phyloP scores from a whole-genome alignment of 2,113 vertebrate species.

The Dissostichus mawsoni region DNA sequence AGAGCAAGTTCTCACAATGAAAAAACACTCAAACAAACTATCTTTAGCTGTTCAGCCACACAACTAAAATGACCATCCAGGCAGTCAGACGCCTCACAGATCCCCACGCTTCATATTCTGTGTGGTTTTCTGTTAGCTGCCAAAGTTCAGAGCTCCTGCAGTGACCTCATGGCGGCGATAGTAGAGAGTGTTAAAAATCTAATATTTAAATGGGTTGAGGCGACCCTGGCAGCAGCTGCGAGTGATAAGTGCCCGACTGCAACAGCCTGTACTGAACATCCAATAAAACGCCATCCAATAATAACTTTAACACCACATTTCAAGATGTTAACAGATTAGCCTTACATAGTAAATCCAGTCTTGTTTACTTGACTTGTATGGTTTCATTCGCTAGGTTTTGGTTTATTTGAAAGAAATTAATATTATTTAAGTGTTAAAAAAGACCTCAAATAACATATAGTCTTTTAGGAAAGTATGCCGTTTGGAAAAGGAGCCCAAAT shows the following conservation, averaged over 20 bases:
- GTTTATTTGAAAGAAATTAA: not conserved
- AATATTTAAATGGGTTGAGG: not conserved
- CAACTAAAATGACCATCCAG: no score
- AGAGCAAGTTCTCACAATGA: no score
- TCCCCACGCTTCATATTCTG: no score
- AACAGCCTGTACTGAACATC: not conserved
- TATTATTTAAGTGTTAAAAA: not conserved
- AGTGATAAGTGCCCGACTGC: not conserved
- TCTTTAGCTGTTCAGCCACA: no score
- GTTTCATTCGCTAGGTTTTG: not conserved
- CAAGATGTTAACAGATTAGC: not conserved
- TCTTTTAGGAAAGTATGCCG: not conserved
- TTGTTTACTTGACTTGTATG: not conserved
- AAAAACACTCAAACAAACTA: no score
- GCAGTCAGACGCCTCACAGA: not conserved
- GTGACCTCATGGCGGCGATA: not conserved
- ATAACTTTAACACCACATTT: not conserved
- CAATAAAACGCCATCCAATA: not conserved
- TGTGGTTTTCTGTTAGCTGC: not conserved
- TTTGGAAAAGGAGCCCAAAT: not conserved
- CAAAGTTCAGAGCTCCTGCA: not conserved
- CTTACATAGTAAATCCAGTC: not conserved
- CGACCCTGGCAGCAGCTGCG: not conserved
- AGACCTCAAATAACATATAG: not conserved
- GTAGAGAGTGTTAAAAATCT: not conserved